These are phyloP conservation scores for Harlomillsia oculata DNA, from an alignment of 1,140 invertebrate genomes.

Conservation along the genomic window DNA sequence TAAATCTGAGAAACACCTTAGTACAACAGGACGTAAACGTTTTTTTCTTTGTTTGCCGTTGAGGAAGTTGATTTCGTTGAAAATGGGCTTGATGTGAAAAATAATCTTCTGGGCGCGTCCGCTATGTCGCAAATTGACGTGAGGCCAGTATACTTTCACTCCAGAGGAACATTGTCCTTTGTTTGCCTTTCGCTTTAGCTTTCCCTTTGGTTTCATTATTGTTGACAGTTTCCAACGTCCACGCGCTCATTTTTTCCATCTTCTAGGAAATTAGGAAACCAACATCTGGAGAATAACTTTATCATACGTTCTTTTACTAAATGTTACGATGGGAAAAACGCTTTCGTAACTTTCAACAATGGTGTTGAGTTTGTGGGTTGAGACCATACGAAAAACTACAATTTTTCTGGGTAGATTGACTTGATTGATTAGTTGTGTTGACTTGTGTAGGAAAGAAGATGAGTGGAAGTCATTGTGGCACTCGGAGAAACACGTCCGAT, in stretches of 20 bases:
- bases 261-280: no score
- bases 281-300: neutral
- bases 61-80: no score
- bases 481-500: constrained; percentile 47
- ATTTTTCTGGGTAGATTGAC: neutral
- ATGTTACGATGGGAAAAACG: neutral
- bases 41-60: neutral
- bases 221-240: no score
- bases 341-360: neutral
- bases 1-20: neutral
- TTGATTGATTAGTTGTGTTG: neutral
- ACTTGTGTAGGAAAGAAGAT: constrained; percentile 42
- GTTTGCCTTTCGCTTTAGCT: no score
- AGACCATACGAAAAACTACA: neutral
- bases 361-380: neutral
- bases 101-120: no score
- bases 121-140: no score
- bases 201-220: no score
- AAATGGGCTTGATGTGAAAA: no score
- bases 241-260: no score
- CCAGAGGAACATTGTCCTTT: no score
- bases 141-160: no score
- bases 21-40: neutral
- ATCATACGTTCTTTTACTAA: neutral
- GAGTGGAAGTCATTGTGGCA: constrained; percentile 52